A percentile compares a stretch with the other conserved stretches of the same genome.
These are phyloP conservation scores for Psilopogon haemacephalus DNA, from an alignment of 2,113 vertebrate species.

Conservation along the genomic window DNA sequence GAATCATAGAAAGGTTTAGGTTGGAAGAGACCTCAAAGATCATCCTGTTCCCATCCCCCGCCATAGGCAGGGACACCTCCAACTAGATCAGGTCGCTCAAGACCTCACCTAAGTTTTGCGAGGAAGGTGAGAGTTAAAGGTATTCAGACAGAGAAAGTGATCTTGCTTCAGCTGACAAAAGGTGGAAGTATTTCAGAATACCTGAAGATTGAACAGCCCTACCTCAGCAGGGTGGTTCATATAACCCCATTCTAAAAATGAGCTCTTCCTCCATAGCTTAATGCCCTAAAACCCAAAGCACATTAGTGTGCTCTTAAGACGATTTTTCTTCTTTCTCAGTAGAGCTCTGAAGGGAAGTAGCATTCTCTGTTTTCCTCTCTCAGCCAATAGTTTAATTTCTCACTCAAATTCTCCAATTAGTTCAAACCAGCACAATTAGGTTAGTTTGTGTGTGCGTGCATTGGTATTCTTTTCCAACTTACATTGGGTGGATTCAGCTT, in stretches of 20 bases:
- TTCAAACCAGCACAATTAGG: too few relatives aligned
- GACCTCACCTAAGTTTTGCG: not conserved
- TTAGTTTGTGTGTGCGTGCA: not conserved
- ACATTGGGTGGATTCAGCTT: not conserved
- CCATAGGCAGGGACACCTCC: too few relatives aligned
- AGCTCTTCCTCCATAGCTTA: not conserved
- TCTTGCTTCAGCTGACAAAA: not conserved
- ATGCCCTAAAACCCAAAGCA: not conserved
- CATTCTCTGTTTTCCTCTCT: too few relatives aligned
- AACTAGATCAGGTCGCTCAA: too few relatives aligned
- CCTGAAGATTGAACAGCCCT: not conserved
- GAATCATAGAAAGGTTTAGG: too few relatives aligned
- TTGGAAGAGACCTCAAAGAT: too few relatives aligned
- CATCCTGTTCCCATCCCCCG: too few relatives aligned
- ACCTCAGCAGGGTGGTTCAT: not conserved
- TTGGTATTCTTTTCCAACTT: not conserved
- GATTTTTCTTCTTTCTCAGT: too few relatives aligned
- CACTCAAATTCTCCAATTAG: too few relatives aligned
- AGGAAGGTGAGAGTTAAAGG: not conserved
- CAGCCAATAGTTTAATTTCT: too few relatives aligned
- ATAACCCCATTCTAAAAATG: not conserved
- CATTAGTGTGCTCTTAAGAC: too few relatives aligned
- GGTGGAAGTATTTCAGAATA: not conserved
- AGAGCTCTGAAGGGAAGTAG: too few relatives aligned
- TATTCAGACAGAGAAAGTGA: not conserved